A percentile compares a stretch with the other conserved stretches of the same genome.
Evolutionary conservation across 2,888 invertebrate species (phyloP).

Genomic region (Octonoba sinensis): DNA sequence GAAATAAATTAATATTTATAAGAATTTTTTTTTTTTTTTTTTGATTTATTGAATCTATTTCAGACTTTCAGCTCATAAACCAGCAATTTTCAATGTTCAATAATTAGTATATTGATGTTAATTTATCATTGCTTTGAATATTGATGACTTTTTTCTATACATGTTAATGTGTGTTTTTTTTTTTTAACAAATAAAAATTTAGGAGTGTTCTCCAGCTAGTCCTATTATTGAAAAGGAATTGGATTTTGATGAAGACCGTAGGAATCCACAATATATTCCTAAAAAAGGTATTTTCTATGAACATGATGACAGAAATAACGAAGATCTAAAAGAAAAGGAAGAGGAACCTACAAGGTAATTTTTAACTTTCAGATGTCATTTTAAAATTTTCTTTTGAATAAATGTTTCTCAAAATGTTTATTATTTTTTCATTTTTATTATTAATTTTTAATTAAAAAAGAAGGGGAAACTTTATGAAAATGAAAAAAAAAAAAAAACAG

Average conservation of each 20-base stretch:
- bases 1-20: too few species aligned
- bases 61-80: too few species aligned
- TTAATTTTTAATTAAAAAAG: background rate
- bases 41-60: too few species aligned
- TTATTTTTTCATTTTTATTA: background rate
- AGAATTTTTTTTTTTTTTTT: too few species aligned
- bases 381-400: background rate
- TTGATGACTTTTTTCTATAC: background rate
- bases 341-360: conserved; percentile 60
- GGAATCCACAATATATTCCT: conserved; percentile 97
- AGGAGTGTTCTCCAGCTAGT: conserved; percentile 49
- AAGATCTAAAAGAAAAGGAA: conserved; percentile 65
- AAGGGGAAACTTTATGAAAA: background rate
- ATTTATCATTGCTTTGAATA: background rate
- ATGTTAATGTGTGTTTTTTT: conserved; percentile 12
- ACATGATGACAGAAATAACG: conserved; percentile 83
- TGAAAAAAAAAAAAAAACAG: too few species aligned
- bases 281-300: conserved; percentile 96
- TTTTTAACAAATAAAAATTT: conserved; percentile 11
- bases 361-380: background rate
- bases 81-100: too few species aligned
- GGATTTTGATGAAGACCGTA: conserved; percentile 93
- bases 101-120: too few species aligned
- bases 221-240: conserved; percentile 75
- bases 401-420: background rate